Evolutionary conservation across 2,797 vertebrate species (phyloP).

Genomic region (Alfaro cultratus): DNA sequence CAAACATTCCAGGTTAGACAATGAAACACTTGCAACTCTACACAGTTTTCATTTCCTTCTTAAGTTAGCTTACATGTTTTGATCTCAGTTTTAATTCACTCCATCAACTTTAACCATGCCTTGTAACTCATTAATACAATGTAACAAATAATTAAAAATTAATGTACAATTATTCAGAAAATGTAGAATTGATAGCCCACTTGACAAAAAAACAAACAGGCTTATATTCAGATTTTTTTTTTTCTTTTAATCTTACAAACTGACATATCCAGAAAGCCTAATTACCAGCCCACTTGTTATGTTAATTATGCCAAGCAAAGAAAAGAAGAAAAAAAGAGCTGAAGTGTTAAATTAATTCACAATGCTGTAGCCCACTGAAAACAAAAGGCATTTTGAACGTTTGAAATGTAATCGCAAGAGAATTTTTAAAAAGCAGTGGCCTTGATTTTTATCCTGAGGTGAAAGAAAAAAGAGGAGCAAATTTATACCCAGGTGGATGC

Average conservation of each 20-base stretch:
- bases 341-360: constrained; percentile 71
- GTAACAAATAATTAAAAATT: constrained; percentile 49
- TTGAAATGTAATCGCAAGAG: constrained; percentile 57
- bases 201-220: constrained; percentile 11
- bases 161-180: constrained; percentile 64
- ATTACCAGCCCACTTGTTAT: constrained; percentile 64
- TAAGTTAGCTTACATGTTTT: constrained; percentile 25
- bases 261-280: constrained; percentile 56
- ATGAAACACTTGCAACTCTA: constrained; percentile 33
- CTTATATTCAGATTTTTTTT: constrained; percentile 4
- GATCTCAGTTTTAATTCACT: constrained; percentile 47
- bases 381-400: constrained; percentile 52
- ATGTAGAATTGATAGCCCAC: constrained; percentile 64
- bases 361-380: constrained; percentile 56
- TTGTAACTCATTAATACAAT: constrained; percentile 39
- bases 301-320: constrained; percentile 57
- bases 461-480: constrained; percentile 32
- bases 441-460: constrained; percentile 57
- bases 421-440: constrained; percentile 42
- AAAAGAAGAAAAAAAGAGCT: constrained; percentile 41
- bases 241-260: constrained; percentile 50
- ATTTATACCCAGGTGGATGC: constrained; percentile 34
- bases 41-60: constrained; percentile 21
- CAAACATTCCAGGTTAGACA: constrained; percentile 46
- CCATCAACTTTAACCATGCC: constrained; percentile 46